These are phyloP conservation scores for Pachydiplax longipennis DNA, from an alignment of 2,888 invertebrate species.

Conservation along the genomic window DNA sequence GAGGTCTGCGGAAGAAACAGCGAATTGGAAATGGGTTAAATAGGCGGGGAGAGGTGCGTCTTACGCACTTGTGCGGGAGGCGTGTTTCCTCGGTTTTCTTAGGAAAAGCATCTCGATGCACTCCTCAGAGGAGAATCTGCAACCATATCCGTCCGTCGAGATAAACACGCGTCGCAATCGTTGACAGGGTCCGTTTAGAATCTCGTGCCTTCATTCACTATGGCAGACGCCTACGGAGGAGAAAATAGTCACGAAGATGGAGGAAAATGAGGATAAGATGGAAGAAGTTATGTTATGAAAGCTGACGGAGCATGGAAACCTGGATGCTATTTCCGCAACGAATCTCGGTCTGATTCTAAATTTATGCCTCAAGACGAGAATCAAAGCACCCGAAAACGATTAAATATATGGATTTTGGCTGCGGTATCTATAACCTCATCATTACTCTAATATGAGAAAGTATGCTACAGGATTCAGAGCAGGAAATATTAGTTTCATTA, in stretches of 20 bases:
- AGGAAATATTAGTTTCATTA: no score
- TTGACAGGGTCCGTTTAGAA: background rate
- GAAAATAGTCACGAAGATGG: background rate
- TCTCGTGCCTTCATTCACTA: background rate
- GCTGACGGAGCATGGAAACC: no score
- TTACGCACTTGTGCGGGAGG: background rate
- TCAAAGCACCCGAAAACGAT: no score
- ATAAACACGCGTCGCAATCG: background rate
- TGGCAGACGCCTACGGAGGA: background rate
- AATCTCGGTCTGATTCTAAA: no score
- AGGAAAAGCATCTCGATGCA: background rate
- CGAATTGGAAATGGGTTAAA: background rate
- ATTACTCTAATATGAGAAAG: no score
- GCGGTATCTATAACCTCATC: no score
- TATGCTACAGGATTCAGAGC: no score
- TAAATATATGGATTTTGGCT: no score
- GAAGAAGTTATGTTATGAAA: no score
- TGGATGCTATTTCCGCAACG: no score
- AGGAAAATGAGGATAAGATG: background rate
- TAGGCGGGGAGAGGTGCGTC: background rate
- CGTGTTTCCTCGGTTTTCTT: background rate
- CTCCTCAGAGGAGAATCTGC: background rate
- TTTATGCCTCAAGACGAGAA: no score
- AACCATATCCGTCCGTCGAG: background rate
- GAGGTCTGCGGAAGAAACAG: conserved; percentile 15